These are phyloP conservation scores for Bhutanitis thaidina DNA, from an alignment of 2,888 invertebrate species.

Conservation along the genomic window DNA sequence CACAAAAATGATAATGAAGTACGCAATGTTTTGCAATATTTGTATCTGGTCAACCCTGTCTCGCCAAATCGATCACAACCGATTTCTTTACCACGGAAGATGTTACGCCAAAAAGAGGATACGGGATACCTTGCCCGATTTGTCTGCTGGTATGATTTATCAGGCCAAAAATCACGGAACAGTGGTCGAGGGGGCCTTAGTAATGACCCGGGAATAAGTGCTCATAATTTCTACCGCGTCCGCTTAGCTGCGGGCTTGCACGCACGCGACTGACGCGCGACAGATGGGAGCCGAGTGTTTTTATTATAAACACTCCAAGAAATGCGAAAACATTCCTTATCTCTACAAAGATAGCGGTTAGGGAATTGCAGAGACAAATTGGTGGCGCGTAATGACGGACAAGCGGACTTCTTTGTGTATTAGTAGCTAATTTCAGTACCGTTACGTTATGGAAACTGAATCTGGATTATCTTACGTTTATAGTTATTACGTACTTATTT, in stretches of 20 bases:
- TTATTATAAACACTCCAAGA: conserved; percentile 2
- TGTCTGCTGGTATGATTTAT: conserved; percentile 29
- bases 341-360: conserved; percentile 20
- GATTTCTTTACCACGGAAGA: neutral
- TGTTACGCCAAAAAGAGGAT: neutral
- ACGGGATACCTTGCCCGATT: conserved; percentile 8
- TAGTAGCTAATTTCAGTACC: conserved; percentile 52
- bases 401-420: conserved; percentile 43
- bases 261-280: conserved; percentile 62
- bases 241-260: conserved; percentile 63
- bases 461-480: conserved; percentile 39
- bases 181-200: conserved; percentile 33
- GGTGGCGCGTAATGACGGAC: conserved; percentile 38
- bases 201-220: conserved; percentile 60
- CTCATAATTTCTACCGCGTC: conserved; percentile 68
- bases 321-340: conserved; percentile 38
- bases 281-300: conserved; percentile 48
- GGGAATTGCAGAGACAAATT: conserved; percentile 7
- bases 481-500: neutral
- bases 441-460: conserved; percentile 65
- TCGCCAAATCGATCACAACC: neutral
- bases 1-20: too few relatives aligned
- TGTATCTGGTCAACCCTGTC: neutral
- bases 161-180: conserved; percentile 50
- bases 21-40: neutral